Evolutionary conservation across 2,888 invertebrate genomes (phyloP).

Genomic region (Copidosoma aretas): DNA sequence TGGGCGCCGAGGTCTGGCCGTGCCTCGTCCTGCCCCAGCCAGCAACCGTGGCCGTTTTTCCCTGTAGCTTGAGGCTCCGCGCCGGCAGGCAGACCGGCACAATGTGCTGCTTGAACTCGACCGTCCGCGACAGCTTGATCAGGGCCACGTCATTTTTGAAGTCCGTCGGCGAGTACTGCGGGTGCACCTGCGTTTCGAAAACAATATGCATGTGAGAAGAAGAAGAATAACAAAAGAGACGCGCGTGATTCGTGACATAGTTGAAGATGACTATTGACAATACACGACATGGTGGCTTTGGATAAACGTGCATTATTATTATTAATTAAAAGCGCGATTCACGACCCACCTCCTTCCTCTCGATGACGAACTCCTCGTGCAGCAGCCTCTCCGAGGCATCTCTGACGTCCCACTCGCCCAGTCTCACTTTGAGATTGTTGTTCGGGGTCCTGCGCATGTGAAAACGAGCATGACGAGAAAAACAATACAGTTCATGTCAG

Average conservation of each 20-base stretch:
- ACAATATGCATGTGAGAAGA: no score
- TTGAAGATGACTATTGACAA: no score
- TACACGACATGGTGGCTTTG: no score
- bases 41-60: constrained; percentile 88
- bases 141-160: constrained; percentile 90
- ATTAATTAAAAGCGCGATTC: no score
- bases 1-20: constrained; percentile 86
- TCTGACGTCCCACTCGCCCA: constrained; percentile 92
- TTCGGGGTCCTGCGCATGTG: constrained; percentile 80
- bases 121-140: constrained; percentile 80
- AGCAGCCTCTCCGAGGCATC: constrained; percentile 81
- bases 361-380: constrained; percentile 88
- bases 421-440: constrained; percentile 83
- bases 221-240: no score
- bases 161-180: constrained; percentile 87
- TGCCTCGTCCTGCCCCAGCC: constrained; percentile 93
- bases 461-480: not conserved
- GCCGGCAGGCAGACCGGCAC: constrained; percentile 89
- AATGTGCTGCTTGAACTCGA: constrained; percentile 90
- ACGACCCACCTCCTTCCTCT: constrained; percentile 79
- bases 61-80: constrained; percentile 78
- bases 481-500: no score
- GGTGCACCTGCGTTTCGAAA: constrained; percentile 77
- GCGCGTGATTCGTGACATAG: no score
- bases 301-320: no score